A percentile compares a stretch with the other conserved stretches of the same genome.
phyloP scores from a whole-genome alignment of 2,113 vertebrate species.

The Hemiscyllium ocellatum region DNA sequence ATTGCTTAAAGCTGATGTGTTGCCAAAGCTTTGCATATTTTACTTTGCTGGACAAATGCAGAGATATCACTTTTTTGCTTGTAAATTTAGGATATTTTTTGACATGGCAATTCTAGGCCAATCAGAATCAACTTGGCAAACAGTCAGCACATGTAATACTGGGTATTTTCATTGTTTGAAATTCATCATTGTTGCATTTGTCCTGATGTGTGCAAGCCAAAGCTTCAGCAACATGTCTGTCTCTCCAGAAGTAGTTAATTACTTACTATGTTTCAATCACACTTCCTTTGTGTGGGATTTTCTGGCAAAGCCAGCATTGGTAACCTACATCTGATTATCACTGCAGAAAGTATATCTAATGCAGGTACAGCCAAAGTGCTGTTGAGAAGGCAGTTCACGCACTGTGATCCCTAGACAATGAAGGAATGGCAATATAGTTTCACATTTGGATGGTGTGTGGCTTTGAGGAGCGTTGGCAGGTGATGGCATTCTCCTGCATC shows the following conservation, averaged over 20 bases:
- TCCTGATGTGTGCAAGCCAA: not conserved
- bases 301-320: not conserved
- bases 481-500: not conserved
- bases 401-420: too few relatives aligned
- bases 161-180: not conserved
- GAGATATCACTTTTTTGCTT: not conserved
- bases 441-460: not conserved
- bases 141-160: too few relatives aligned
- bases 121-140: too few relatives aligned
- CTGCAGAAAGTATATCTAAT: not conserved
- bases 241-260: not conserved
- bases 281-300: not conserved
- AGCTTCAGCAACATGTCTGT: not conserved
- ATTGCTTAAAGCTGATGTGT: not conserved
- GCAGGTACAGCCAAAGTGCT: not conserved
- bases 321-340: not conserved
- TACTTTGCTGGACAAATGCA: not conserved
- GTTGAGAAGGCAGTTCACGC: too few relatives aligned
- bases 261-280: not conserved
- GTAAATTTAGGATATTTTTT: too few relatives aligned
- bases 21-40: not conserved
- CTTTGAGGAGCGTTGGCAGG: not conserved
- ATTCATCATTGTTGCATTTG: not conserved
- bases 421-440: too few relatives aligned
- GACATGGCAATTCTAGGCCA: too few relatives aligned